Conservation (phyloP, 2,888 invertebrate genomes). For the Pyrocoelia pectoralis region DNA sequence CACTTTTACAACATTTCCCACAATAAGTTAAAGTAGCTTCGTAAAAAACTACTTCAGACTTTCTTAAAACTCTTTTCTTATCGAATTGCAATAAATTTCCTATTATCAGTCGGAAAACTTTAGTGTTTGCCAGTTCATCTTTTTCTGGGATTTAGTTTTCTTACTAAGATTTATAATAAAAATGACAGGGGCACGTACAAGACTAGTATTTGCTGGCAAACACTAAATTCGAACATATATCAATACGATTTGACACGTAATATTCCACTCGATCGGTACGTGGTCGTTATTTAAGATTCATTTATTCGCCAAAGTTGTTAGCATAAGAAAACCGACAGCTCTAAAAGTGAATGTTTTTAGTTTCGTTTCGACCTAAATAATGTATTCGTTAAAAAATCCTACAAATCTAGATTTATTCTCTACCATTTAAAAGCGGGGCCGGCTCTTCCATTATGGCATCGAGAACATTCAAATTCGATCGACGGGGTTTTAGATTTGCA, state of each 20-base stretch:
- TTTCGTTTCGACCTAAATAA: conserved; percentile 4
- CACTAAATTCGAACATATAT: neutral
- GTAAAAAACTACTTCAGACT: neutral
- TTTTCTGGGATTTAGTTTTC: conserved; percentile 19
- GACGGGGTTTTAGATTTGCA: conserved; percentile 16
- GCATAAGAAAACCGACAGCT: conserved; percentile 4
- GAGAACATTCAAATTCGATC: conserved; percentile 9
- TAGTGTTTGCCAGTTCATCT: conserved; percentile 27
- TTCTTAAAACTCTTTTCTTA: conserved; percentile 18
- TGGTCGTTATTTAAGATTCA: conserved; percentile 7
- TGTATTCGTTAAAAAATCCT: conserved; percentile 11
- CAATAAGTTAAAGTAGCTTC: conserved; percentile 9
- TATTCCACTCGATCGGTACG: neutral
- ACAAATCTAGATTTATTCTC: conserved; percentile 13
- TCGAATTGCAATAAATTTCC: conserved; percentile 25
- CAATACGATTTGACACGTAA: neutral
- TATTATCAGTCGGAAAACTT: conserved; percentile 30
- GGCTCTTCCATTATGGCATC: conserved; percentile 2
- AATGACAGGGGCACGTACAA: conserved; percentile 16
- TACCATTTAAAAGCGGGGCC: conserved; percentile 7
- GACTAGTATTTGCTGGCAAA: neutral
- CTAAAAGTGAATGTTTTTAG: conserved; percentile 4
- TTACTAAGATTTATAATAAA: conserved; percentile 17
- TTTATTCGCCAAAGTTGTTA: conserved; percentile 4
- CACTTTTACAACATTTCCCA: neutral